Evolutionary conservation across 2,888 invertebrate species (phyloP), one percentile per base, ranked within the genome.

Genomic region (Beris chalybata): DNA sequence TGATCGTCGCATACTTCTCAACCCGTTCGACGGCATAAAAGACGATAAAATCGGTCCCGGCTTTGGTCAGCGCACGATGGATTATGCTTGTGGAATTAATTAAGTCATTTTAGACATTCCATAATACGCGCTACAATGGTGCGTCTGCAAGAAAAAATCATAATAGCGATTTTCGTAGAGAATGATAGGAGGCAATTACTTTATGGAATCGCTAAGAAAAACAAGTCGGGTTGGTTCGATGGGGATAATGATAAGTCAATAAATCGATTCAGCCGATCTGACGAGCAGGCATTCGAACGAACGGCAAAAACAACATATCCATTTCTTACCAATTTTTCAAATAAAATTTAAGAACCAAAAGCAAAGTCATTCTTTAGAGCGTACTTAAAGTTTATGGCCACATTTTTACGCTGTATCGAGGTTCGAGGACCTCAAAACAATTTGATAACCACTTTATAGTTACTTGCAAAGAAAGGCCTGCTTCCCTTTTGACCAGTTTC

Each of bases 91-190:
- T 15, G 22, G 65, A 55, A 65, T 65, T 65, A 65, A 65, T 65
- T 65, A 65, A 65, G 65, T 65, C 65, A 65, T 65, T 65, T 55
- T 54, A 45, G 38, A 56, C 55, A 65, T 65, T 65, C 65, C 65
- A 65, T 45, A 55, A 56, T 65, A 61, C 47, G 11, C 50, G 13
- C 5, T n/a, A 31, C 38, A 12, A n/a, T 15, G 50, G n/a, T 30
- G 30, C 22, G 47, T 1, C 9, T 13, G 48, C 6, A 58, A 12
- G 22, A 12, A 12, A 48, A 48, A 32, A 47, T 47, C 47, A 45
- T 58, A 58, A 59, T 48, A 48, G 50, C 38, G 61, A 52, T 52
- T 52, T n/a, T 38, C 38, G 50, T 61, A 38, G 61, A 15, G 61
- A 61, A 52, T 61, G 61, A 61, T 61, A 61, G 61, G 15, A 31